phyloP scores from a whole-genome alignment of 1,140 invertebrate genomes.

The Plutomurus gul region DNA sequence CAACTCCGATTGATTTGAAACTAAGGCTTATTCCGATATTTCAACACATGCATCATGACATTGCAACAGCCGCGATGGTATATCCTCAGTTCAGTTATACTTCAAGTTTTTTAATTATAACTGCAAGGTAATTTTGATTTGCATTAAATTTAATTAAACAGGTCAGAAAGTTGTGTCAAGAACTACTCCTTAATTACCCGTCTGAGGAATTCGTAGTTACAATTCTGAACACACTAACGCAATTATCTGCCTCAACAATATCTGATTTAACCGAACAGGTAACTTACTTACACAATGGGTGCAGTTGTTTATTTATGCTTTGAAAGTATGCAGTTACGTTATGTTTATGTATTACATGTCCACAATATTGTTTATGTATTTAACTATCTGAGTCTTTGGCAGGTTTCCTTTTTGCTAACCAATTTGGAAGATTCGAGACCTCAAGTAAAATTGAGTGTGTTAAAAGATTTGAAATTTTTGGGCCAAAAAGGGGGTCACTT shows the following conservation, averaged over 20 bases:
- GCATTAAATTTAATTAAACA: slow-evolving; percentile 55
- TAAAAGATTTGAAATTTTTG: slow-evolving; percentile 74
- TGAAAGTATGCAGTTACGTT: background rate
- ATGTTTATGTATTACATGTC: background rate
- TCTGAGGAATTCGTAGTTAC: slow-evolving; percentile 83
- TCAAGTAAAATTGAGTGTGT: slow-evolving; percentile 73
- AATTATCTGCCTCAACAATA: slow-evolving; percentile 83
- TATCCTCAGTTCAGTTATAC: slow-evolving; percentile 53
- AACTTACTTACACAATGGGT: slow-evolving; percentile 17
- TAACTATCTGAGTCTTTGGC: slow-evolving; percentile 38
- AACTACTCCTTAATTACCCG: slow-evolving; percentile 83
- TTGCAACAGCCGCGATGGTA: slow-evolving; percentile 80
- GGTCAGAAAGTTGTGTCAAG: slow-evolving; percentile 75
- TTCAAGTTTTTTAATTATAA: no score
- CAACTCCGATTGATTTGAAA: slow-evolving; percentile 89
- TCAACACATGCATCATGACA: slow-evolving; percentile 93
- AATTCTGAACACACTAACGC: slow-evolving; percentile 84
- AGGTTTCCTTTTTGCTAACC: slow-evolving; percentile 65
- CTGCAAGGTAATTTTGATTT: no score
- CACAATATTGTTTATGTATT: background rate
- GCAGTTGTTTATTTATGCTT: no score
- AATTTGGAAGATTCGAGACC: slow-evolving; percentile 69
- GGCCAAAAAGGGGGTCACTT: slow-evolving; percentile 77
- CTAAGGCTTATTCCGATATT: slow-evolving; percentile 86
- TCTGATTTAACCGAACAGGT: slow-evolving; percentile 89